Conservation (phyloP, 2,888 invertebrate genomes). For the Leucoptera coffeella region DNA sequence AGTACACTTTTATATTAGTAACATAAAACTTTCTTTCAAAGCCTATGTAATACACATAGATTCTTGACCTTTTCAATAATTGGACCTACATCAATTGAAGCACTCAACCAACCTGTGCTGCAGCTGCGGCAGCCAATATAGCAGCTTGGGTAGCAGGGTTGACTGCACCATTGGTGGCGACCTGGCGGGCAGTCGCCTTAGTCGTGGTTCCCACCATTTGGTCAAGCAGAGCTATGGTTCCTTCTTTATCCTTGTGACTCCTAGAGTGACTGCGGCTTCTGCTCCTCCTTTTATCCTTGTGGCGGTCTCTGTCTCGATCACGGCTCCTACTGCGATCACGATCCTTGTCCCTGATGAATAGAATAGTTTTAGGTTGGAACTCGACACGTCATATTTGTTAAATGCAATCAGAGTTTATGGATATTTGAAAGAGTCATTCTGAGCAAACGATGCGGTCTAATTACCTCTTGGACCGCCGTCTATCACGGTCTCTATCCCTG, state of each 20-base stretch:
- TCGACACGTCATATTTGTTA: too few species aligned
- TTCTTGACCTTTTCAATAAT: too few species aligned
- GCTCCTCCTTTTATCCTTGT: slow-evolving; percentile 22
- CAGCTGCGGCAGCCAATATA: slow-evolving; percentile 52
- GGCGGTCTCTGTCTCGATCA: slow-evolving; percentile 20
- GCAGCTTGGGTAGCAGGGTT: slow-evolving; percentile 50
- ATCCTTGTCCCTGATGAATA: slow-evolving; percentile 18
- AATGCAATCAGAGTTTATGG: too few species aligned
- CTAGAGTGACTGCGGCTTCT: slow-evolving; percentile 28
- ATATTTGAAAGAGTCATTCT: too few species aligned
- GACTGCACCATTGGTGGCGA: slow-evolving; percentile 25
- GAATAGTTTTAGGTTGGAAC: background rate
- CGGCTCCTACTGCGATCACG: slow-evolving; percentile 18
- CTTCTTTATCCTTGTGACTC: slow-evolving; percentile 46
- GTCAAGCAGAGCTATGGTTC: slow-evolving; percentile 42
- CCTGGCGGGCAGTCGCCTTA: slow-evolving; percentile 32
- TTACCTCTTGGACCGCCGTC: slow-evolving; percentile 43
- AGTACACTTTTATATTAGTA: too few species aligned
- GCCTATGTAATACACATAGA: too few species aligned
- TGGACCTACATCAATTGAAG: too few species aligned
- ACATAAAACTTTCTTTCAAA: too few species aligned
- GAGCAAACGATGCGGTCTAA: too few species aligned
- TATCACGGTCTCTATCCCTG: slow-evolving; percentile 30
- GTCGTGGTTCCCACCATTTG: slow-evolving; percentile 51
- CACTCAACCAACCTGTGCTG: slow-evolving; percentile 54